Conservation (phyloP, 2,888 invertebrate species). For the Oligia latruncula region DNA sequence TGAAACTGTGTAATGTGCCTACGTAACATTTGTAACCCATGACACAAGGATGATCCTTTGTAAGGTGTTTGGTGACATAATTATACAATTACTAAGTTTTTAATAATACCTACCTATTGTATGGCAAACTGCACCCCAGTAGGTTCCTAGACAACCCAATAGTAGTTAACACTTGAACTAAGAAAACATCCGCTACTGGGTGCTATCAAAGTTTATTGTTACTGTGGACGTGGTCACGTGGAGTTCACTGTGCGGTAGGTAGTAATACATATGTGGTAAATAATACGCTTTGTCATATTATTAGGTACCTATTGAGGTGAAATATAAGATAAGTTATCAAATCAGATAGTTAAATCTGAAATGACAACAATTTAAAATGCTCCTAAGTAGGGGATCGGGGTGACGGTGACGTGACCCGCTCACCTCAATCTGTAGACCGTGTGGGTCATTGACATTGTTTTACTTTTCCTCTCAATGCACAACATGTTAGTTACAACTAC, state of each 20-base stretch:
- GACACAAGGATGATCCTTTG: constrained; percentile 4
- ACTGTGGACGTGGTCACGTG: background rate
- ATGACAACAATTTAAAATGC: background rate
- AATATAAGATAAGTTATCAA: background rate
- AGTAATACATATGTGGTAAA: too few relatives aligned
- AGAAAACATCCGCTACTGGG: background rate
- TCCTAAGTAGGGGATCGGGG: constrained; percentile 4
- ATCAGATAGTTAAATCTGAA: background rate
- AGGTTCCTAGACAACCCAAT: background rate
- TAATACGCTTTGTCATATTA: constrained; percentile 1
- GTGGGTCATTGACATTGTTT: constrained; percentile 42
- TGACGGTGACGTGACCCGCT: constrained; percentile 17
- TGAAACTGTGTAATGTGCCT: constrained; percentile 34
- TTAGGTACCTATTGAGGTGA: background rate
- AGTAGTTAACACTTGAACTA: background rate
- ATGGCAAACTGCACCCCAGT: background rate
- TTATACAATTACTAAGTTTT: background rate
- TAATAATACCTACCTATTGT: background rate
- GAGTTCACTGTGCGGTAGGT: background rate
- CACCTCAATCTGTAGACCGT: constrained; percentile 6
- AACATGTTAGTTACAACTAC: background rate
- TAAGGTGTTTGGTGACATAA: background rate
- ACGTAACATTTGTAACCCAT: constrained; percentile 1
- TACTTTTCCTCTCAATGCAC: constrained; percentile 6
- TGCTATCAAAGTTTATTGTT: background rate